Base-by-base conservation (phyloP, 64 coral and sea anemone species). In the Pachyseris speciosa region DNA sequence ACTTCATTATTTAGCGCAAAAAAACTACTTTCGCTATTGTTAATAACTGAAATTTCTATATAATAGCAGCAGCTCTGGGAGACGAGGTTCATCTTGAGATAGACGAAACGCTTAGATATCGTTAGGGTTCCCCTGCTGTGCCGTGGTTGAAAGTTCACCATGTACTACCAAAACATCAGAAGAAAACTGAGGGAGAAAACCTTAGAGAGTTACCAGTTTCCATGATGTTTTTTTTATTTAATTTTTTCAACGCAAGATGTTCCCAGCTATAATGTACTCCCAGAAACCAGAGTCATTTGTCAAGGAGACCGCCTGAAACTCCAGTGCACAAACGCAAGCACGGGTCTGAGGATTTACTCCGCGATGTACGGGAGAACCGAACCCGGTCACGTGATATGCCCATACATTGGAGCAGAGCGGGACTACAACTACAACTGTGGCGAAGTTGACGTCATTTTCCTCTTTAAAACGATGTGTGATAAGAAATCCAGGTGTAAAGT, bases 351-450 rank as follows among this genome's bases (percentile, higher is more conserved):
- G 12, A 92, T 92, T 0, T 29, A 47, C 19, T 55, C 64, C 6
- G 89, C 42, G 45, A 41, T 2, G 13, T 92, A 74, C 26, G 89
- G 89, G 24, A 42, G 89, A 61, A 84, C 89, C 37, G 19, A 84
- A 17, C 9, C 89, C 3, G 89, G 89, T 33, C 3, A 66, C 19
- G 67, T 84, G 27, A 30, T 92, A 9, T 92, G 89, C 39, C 77
- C 64, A 1, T 92, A 92, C 49, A 2, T n/a, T 0, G 89, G 79
- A 49, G 50, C 11, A 1, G 66, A 92, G 22, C 34, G 38, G 60
- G 89, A 92, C 24, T 26, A 51, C 5, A 45, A 92, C 28, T 92
- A 48, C 41, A 32, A 84, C 51, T 92, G 89, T 25, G 79, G 79
- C 13, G 89, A 92, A 19, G 40, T 17, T 17, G 50, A 92, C 48